Percentiles rank a stretch among this genome's conserved stretches.
phyloP scores from a whole-genome alignment of 1,140 invertebrate genomes.

The Lethrus apterus region DNA sequence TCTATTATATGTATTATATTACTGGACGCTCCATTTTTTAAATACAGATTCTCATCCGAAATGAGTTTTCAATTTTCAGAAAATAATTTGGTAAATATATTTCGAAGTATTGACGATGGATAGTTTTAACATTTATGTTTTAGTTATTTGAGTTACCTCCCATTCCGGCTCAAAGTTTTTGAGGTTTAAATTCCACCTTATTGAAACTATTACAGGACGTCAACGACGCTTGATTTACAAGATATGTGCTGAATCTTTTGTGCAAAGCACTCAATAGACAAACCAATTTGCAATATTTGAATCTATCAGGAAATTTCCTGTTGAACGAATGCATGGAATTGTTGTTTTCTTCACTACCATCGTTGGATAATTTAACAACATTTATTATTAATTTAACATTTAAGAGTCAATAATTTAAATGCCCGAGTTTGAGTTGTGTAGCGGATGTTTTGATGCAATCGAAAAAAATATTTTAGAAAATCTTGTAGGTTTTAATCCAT shows the following conservation, averaged over 20 bases:
- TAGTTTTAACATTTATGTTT: too few relatives aligned
- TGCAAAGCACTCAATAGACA: conserved; percentile 55
- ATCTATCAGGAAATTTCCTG: conserved; percentile 52
- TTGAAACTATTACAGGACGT: conserved; percentile 45
- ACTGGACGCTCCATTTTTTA: too few relatives aligned
- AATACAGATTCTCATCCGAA: too few relatives aligned
- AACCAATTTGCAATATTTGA: conserved; percentile 49
- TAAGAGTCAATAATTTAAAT: conserved; percentile 51
- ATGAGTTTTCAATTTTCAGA: too few relatives aligned
- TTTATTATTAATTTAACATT: too few relatives aligned
- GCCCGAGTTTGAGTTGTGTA: too few relatives aligned
- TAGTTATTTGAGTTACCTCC: too few relatives aligned
- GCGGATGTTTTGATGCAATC: conserved; percentile 41
- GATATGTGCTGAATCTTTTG: conserved; percentile 45
- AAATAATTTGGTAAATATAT: too few relatives aligned
- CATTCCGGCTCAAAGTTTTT: conserved; percentile 35
- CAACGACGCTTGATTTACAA: conserved; percentile 47
- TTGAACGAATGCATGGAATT: conserved; percentile 49
- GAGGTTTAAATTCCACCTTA: conserved; percentile 26
- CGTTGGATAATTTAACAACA: conserved; percentile 48
- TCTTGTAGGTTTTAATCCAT: conserved; percentile 57
- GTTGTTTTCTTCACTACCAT: conserved; percentile 47
- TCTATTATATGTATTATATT: too few relatives aligned
- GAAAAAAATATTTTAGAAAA: conserved; percentile 37
- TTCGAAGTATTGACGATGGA: too few relatives aligned